Percentiles rank a stretch among this genome's conserved stretches.
Evolutionary conservation across 2,797 vertebrate species (phyloP).

Genomic region (Nannoperca obscura): DNA sequence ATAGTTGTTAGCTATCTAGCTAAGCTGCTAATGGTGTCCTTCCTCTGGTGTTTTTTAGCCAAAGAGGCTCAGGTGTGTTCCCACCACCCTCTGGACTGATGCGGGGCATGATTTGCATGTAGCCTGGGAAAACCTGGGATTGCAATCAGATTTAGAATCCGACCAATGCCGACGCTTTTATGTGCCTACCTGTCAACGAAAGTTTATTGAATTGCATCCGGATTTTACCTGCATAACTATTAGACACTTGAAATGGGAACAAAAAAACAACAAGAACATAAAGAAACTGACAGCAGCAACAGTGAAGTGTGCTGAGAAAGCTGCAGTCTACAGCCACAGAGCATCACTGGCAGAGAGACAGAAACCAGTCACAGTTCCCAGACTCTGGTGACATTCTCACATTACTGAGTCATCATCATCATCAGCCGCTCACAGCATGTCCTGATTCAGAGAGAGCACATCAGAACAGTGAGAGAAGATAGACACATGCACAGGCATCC

Average conservation of each 20-base stretch:
- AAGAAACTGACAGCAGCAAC: conserved; percentile 32
- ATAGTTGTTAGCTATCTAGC: conserved; percentile 3
- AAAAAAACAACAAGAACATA: conserved; percentile 18
- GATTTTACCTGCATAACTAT: not conserved
- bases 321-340: conserved; percentile 35
- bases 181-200: not conserved
- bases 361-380: conserved; percentile 74
- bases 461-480: conserved; percentile 53
- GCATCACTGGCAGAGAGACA: conserved; percentile 61
- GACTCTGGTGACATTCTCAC: conserved; percentile 83
- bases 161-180: not conserved
- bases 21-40: conserved; percentile 12
- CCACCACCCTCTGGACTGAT: not conserved
- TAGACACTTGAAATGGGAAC: conserved; percentile 15
- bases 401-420: conserved; percentile 81
- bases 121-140: conserved; percentile 1
- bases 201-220: conserved; percentile 10
- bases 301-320: conserved; percentile 47
- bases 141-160: not conserved
- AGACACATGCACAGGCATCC: conserved; percentile 35
- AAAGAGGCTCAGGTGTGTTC: conserved; percentile 6
- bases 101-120: not conserved
- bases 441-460: conserved; percentile 66
- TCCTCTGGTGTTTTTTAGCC: not conserved
- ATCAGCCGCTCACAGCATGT: conserved; percentile 72